Evolutionary conservation across 2,797 vertebrate genomes (phyloP).

Genomic region (Erpetoichthys calabaricus): DNA sequence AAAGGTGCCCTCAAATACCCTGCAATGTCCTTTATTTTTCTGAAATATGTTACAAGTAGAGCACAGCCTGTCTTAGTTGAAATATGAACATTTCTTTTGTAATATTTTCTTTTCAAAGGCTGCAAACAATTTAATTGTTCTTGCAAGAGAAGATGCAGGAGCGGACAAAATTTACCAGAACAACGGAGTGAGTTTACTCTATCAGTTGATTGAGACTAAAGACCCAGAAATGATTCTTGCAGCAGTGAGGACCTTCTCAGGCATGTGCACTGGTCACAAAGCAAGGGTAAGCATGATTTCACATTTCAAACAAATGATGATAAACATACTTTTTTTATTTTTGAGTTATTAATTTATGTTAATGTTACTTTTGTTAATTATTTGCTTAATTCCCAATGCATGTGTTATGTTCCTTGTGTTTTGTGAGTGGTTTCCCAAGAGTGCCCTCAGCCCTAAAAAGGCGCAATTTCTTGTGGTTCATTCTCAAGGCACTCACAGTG

Average conservation of each 20-base stretch:
- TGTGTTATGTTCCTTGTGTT: too few species aligned
- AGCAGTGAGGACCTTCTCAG: constrained; percentile 74
- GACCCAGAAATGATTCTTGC: constrained; percentile 76
- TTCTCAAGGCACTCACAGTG: neutral
- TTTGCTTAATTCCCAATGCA: too few species aligned
- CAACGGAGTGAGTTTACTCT: constrained; percentile 71
- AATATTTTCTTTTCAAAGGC: constrained; percentile 48
- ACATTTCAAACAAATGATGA: too few species aligned
- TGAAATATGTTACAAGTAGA: too few species aligned
- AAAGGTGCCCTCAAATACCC: too few species aligned
- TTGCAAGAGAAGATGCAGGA: constrained; percentile 83
- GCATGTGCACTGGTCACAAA: constrained; percentile 81
- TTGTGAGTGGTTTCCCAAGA: too few species aligned
- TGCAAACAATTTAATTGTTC: constrained; percentile 87
- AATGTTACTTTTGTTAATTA: too few species aligned
- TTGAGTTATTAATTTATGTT: too few species aligned
- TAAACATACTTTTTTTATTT: too few species aligned
- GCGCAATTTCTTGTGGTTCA: neutral
- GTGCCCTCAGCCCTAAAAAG: neutral
- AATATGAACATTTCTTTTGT: neutral
- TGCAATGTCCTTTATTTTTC: too few species aligned
- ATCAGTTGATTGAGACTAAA: constrained; percentile 73
- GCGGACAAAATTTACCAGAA: constrained; percentile 90
- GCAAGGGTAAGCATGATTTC: constrained; percentile 59
- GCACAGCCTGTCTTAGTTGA: neutral